Percentiles rank a stretch among this genome's conserved stretches.
These are phyloP conservation scores for Cerastoderma edule DNA, from an alignment of 2,888 invertebrate genomes.

Conservation along the genomic window DNA sequence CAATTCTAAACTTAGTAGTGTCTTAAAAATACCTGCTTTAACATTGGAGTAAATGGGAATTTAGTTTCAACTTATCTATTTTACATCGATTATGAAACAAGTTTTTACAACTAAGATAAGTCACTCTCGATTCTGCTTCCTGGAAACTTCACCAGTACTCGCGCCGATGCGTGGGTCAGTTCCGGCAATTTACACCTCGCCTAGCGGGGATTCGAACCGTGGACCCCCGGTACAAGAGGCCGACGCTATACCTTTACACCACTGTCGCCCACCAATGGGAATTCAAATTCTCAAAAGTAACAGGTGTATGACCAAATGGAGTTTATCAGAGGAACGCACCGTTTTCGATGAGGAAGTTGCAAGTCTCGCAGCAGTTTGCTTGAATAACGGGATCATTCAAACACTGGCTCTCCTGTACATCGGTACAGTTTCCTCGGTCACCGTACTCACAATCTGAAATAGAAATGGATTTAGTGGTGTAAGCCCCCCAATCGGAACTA, in stretches of 20 bases:
- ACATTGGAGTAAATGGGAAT: too few species aligned
- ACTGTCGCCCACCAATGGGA: neutral
- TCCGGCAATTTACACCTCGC: neutral
- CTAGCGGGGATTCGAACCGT: neutral
- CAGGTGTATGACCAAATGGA: neutral
- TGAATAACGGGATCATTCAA: neutral
- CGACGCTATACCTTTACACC: neutral
- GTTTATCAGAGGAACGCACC: neutral
- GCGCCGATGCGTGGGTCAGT: neutral
- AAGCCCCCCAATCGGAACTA: too few species aligned
- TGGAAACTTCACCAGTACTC: too few species aligned
- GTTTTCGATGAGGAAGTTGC: constrained; percentile 12
- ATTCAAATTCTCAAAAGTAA: neutral
- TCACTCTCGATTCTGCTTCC: too few species aligned
- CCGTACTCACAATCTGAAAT: constrained; percentile 16
- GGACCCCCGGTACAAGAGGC: neutral
- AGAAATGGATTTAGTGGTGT: too few species aligned
- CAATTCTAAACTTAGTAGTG: too few species aligned
- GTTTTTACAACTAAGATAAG: too few species aligned
- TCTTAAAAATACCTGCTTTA: too few species aligned
- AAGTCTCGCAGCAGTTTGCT: constrained; percentile 12
- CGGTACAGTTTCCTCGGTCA: constrained; percentile 4
- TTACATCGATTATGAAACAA: too few species aligned
- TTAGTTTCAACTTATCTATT: too few species aligned
- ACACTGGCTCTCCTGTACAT: neutral